Base-by-base conservation (phyloP, 2,113 vertebrate genomes). In the Lichenostomus cassidix region DNA sequence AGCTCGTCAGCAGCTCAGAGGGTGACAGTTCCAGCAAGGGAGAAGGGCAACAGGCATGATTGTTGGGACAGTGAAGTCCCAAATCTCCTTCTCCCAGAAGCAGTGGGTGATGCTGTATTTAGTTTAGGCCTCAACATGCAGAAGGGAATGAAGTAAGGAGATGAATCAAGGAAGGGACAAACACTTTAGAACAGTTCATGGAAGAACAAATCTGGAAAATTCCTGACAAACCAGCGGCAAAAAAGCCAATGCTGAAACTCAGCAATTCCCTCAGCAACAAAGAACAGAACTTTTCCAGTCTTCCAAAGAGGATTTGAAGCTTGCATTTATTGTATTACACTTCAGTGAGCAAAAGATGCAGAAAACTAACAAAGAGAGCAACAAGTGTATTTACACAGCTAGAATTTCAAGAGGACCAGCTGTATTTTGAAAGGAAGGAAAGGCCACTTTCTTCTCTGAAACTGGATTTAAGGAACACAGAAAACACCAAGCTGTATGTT, bases 401-500 rank as follows among this genome's bases (percentile, higher is more conserved):
- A 63, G 31, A 82, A 68, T 87, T 86, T 83, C 79, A 86, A 67
- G 69, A 81, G 56, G 73, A 87, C 47, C 60, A 88, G 77, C 60
- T 87, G 56, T n/a, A 52, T 46, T 96, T 75, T 49, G 21, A 88
- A 86, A 83, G 73, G 64, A 80, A 77, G 29, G 37, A 96, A 96
- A 96, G 56, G 60, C 41, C 58, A 18, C 65, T 77, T 69, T 87
- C 59, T 53, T 41, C 33, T 77, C 87, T 92, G 62, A 88, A 74
- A 56, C 24, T 10, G 22, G 33, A 64, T 90, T 93, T 83, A 83
- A 80, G 63, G 59, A 86, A 74, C 46, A 77, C 33, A 63, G 62
- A 81, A 92, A 92, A 76, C n/a, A 84, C 15, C 3, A 6, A 83
- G 56, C 6, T 86, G 80, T 88, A 53, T 25, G 8, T 44, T 88